Percentiles rank a stretch among this genome's conserved stretches.
phyloP scores from a whole-genome alignment of 2,888 invertebrate genomes.

The Crossocerus cetratus region DNA sequence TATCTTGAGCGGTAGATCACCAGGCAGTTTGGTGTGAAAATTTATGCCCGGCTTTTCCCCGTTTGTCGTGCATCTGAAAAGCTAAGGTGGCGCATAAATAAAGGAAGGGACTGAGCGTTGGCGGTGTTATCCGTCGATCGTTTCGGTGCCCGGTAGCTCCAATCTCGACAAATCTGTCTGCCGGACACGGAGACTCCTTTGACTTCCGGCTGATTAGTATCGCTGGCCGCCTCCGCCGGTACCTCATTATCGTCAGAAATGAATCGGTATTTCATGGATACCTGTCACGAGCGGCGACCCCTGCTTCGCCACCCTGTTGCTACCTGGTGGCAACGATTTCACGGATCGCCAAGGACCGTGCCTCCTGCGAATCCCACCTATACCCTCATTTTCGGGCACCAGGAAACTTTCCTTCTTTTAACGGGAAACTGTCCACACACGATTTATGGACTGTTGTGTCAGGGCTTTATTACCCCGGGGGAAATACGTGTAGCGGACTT shows the following conservation, averaged over 20 bases:
- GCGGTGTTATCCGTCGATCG: constrained; percentile 44
- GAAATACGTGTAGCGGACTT: constrained; percentile 8
- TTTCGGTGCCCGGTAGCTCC: constrained; percentile 35
- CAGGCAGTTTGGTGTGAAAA: not conserved
- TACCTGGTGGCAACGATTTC: constrained; percentile 53
- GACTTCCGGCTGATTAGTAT: constrained; percentile 37
- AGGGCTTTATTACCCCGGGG: constrained; percentile 15
- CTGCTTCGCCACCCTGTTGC: constrained; percentile 22
- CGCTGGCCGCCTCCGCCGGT: constrained; percentile 34
- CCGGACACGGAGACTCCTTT: constrained; percentile 21
- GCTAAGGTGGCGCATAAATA: constrained; percentile 15
- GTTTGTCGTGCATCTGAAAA: not conserved
- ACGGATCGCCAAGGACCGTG: constrained; percentile 30
- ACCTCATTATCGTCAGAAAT: constrained; percentile 46
- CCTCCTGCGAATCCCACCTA: constrained; percentile 20
- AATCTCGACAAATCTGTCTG: constrained; percentile 54
- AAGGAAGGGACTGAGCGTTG: not conserved
- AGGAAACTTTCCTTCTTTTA: constrained; percentile 17
- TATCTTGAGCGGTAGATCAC: not conserved
- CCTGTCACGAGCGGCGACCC: constrained; percentile 7
- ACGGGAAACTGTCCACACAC: constrained; percentile 27
- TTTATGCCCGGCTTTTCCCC: not conserved
- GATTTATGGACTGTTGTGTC: constrained; percentile 29
- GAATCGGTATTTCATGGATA: constrained; percentile 38
- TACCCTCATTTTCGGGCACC: constrained; percentile 30